phyloP scores from a whole-genome alignment of 2,888 invertebrate genomes.

The Napeogenes inachia region DNA sequence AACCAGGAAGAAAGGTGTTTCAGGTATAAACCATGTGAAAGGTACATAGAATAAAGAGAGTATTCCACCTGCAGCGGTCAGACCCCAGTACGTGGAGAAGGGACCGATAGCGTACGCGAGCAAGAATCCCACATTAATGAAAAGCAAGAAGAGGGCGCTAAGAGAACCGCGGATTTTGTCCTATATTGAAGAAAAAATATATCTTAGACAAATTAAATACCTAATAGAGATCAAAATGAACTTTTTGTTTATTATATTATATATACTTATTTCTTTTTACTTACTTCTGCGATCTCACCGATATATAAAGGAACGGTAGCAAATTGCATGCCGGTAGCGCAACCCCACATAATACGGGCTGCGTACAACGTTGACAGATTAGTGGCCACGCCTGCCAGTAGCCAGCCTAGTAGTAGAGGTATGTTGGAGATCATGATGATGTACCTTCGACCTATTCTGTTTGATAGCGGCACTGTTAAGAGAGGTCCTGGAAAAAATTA shows the following conservation, averaged over 20 bases:
- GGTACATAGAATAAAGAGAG: conserved; percentile 81
- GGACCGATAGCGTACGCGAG: conserved; percentile 86
- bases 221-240: not conserved
- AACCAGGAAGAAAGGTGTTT: conserved; percentile 86
- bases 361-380: conserved; percentile 70
- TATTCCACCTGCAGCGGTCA: conserved; percentile 81
- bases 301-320: conserved; percentile 90
- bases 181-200: conserved; percentile 44
- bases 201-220: not conserved
- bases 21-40: conserved; percentile 84
- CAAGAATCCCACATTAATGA: conserved; percentile 84
- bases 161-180: conserved; percentile 87
- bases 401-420: conserved; percentile 84
- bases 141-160: conserved; percentile 87
- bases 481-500: conserved; percentile 77
- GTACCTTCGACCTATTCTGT: conserved; percentile 82
- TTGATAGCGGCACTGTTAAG: conserved; percentile 81
- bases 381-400: conserved; percentile 80
- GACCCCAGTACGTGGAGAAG: conserved; percentile 81
- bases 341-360: conserved; percentile 79
- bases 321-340: conserved; percentile 83
- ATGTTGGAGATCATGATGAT: conserved; percentile 81
- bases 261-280: not conserved
- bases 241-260: not conserved
- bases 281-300: conserved; percentile 87